These are phyloP conservation scores for Coelinius sp. DNA, from an alignment of 2,888 invertebrate species.

Conservation along the genomic window DNA sequence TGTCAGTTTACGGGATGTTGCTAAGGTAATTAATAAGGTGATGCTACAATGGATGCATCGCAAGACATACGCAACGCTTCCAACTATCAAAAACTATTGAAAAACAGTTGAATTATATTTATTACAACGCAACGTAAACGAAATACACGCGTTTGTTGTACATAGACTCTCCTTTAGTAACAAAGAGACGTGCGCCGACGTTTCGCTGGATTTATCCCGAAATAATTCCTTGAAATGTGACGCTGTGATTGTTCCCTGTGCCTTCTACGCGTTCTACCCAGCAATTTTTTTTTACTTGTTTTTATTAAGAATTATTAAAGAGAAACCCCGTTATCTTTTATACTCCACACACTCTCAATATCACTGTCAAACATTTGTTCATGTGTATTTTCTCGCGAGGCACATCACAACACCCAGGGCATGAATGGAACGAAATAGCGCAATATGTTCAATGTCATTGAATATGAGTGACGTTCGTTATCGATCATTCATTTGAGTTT, in stretches of 20 bases:
- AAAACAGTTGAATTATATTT: too few species aligned
- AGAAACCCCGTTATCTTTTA: background rate
- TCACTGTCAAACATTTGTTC: background rate
- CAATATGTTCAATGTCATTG: background rate
- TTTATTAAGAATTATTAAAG: background rate
- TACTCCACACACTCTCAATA: background rate
- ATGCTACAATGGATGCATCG: too few species aligned
- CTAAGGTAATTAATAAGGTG: too few species aligned
- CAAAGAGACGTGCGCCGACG: constrained; percentile 37
- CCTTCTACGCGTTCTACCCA: background rate
- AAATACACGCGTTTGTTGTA: too few species aligned
- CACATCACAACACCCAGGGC: background rate
- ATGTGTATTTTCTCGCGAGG: background rate
- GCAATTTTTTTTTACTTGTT: background rate
- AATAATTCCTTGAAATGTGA: constrained; percentile 1
- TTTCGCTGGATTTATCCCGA: constrained; percentile 18
- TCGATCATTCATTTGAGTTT: background rate
- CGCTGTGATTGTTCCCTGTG: constrained; percentile 1
- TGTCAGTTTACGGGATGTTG: too few species aligned
- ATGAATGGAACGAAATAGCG: background rate
- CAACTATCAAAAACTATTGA: too few species aligned
- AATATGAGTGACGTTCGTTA: background rate
- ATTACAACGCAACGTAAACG: too few species aligned
- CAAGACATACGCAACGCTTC: too few species aligned
- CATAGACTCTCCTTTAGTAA: too few species aligned